Evolutionary conservation across 2,113 vertebrate species (phyloP).

Genomic region (Dendropsophus ebraccatus): DNA sequence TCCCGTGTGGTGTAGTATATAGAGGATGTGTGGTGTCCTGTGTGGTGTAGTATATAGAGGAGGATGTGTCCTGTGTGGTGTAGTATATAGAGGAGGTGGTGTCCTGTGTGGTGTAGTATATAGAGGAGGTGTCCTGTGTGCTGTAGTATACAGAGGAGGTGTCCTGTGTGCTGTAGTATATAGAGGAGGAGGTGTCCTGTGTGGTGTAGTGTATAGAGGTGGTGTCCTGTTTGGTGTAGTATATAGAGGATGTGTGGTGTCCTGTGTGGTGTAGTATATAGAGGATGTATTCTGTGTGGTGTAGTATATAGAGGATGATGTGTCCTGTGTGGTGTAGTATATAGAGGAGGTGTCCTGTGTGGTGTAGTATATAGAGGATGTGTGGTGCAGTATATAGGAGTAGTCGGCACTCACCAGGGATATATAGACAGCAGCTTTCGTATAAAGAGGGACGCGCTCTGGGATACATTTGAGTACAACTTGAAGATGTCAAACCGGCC

Average conservation of each 20-base stretch:
- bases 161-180: not conserved
- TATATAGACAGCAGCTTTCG: conserved; percentile 93
- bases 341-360: not conserved
- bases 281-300: not conserved
- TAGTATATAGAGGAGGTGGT: not conserved
- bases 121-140: not conserved
- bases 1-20: not conserved
- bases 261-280: not conserved
- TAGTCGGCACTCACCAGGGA: conserved; percentile 92
- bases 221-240: not conserved
- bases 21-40: not conserved
- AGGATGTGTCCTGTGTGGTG: not conserved
- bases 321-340: not conserved
- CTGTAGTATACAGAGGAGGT: not conserved
- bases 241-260: not conserved
- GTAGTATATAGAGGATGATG: not conserved
- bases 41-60: conserved; percentile 14
- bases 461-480: conserved; percentile 96
- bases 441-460: conserved; percentile 94
- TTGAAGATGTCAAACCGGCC: conserved; percentile 94
- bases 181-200: not conserved
- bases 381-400: conserved; percentile 5
- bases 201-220: not conserved
- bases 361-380: not conserved
- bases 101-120: not conserved